Percentiles rank a stretch among this genome's conserved stretches.
These are phyloP conservation scores for Poecilia latipinna DNA, from an alignment of 2,113 vertebrate species.

Conservation along the genomic window DNA sequence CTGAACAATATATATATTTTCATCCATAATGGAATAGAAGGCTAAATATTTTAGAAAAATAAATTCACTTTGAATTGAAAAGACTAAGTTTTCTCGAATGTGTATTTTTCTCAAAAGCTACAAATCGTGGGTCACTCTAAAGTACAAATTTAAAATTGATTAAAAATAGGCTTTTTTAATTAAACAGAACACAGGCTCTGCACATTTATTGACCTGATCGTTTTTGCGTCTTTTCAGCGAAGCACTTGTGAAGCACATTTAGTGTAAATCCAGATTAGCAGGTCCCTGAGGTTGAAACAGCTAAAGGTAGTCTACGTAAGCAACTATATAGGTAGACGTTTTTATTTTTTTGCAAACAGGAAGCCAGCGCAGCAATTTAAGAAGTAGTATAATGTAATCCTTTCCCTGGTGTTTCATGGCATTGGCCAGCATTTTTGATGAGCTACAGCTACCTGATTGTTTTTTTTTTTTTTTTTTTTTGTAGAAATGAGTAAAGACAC, in stretches of 20 bases:
- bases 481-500: background rate
- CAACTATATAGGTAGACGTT: no score
- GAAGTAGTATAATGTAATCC: no score
- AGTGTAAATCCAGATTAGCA: no score
- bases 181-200: slow-evolving; percentile 29
- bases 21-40: background rate
- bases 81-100: background rate
- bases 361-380: no score
- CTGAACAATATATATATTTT: slow-evolving; percentile 44
- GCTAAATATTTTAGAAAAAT: background rate
- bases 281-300: no score
- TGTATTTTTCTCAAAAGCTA: background rate
- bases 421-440: no score
- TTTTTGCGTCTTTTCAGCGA: slow-evolving; percentile 13
- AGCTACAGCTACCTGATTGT: no score
- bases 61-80: background rate
- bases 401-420: no score
- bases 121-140: background rate
- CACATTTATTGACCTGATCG: slow-evolving; percentile 49
- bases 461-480: background rate
- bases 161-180: slow-evolving; percentile 27
- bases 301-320: no score
- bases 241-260: slow-evolving; percentile 15
- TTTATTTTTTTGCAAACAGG: no score
- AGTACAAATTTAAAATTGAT: slow-evolving; percentile 17